Percentiles rank a stretch among this genome's conserved stretches.
phyloP scores from a whole-genome alignment of 2,888 invertebrate genomes.

The Cheilosia scutellata region DNA sequence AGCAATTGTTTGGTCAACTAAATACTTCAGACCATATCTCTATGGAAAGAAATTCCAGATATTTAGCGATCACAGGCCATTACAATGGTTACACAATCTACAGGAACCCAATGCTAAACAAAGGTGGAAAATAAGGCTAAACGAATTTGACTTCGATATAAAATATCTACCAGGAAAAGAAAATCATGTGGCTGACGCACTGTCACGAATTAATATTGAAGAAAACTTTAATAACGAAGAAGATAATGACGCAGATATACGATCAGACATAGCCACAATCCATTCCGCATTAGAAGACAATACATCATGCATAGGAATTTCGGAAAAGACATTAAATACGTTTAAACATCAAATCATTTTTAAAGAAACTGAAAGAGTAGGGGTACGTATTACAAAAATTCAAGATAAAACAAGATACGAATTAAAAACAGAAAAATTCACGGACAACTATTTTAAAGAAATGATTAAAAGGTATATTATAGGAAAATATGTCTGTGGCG shows the following conservation, averaged over 20 bases:
- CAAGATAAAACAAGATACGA: slow-evolving; percentile 1
- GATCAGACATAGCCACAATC: slow-evolving; percentile 33
- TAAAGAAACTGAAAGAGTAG: slow-evolving; percentile 26
- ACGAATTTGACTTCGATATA: slow-evolving; percentile 58
- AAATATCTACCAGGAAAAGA: slow-evolving; percentile 50
- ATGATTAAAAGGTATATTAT: slow-evolving; percentile 19
- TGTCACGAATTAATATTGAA: slow-evolving; percentile 38
- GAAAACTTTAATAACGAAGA: slow-evolving; percentile 23
- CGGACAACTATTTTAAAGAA: slow-evolving; percentile 4
- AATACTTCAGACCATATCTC: slow-evolving; percentile 26
- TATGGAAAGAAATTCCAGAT: slow-evolving; percentile 58
- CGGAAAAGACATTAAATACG: slow-evolving; percentile 19
- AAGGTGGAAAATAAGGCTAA: not conserved
- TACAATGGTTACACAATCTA: no score
- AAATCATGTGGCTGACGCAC: slow-evolving; percentile 53
- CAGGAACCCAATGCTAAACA: no score
- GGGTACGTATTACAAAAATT: slow-evolving; percentile 18
- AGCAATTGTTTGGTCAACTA: slow-evolving; percentile 55
- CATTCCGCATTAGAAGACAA: slow-evolving; percentile 38
- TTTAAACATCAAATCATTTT: slow-evolving; percentile 22
- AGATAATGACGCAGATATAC: not conserved
- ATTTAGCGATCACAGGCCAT: slow-evolving; percentile 49
- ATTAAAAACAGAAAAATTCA: slow-evolving; percentile 15
- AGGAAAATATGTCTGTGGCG: slow-evolving; percentile 5
- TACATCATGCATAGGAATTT: slow-evolving; percentile 11